Evolutionary conservation across 2,797 vertebrate genomes (phyloP), one percentile per base, ranked within the genome.

Genomic region (Ctenopoma multispine): DNA sequence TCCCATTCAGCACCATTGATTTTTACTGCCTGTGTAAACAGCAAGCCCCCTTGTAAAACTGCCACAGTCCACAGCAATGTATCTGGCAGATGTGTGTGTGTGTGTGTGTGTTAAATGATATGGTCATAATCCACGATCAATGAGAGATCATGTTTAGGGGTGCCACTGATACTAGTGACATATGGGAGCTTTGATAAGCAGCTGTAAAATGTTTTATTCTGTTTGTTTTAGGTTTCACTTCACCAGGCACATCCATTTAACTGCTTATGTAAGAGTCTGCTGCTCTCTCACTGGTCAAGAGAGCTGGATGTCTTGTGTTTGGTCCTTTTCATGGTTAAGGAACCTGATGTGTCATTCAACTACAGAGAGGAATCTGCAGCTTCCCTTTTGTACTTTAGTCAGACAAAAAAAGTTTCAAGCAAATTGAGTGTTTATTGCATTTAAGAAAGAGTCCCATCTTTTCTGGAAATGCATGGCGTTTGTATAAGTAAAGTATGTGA

Each of bases 11-110:
- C 44, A n/a, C 31, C 74, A 79, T 23, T 68, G 69, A 77, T 71
- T 79, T 79, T 65, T 80, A 66, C 70, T 63, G 56, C 67, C 46
- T 63, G 64, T 71, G 58, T 82, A 69, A 73, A 77, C 66, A 68
- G n/a, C 23, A 21, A 47, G 11, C 29, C 27, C 29, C 54, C 21
- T 69, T 46, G 54, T 69, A 56, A 81, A 73, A 57, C 66, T 31
- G 49, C 31, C 60, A 69, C 54, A 51, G 62, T 67, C 46, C 61
- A 69, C 67, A 69, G 75, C 61, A 65, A 69, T 71, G 72, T 68
- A 58, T 69, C 43, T 38, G 38, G 11, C 23, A 36, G 48, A 21
- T 48, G 60, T 23, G 60, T 53, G 54, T 47, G 49, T 24, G 48
- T 38, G 46, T 50, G 63, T 61, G 49, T 44, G 50, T 11, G 36